A percentile compares a stretch with the other conserved stretches of the same genome.
Evolutionary conservation across 2,888 invertebrate species (phyloP).

Genomic region (Octodonta nipae): DNA sequence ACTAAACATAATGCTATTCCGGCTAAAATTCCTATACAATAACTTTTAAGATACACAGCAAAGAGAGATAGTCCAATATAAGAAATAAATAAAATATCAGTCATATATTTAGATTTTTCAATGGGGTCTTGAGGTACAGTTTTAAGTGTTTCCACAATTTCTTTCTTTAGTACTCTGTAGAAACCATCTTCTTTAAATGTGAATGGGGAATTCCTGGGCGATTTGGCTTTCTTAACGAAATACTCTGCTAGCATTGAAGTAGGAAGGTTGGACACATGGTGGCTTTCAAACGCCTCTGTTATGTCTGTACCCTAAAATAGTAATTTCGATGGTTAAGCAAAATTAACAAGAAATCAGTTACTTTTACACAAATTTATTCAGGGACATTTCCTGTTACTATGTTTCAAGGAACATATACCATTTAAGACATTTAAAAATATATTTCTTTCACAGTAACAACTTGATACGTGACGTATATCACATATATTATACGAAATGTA

Average conservation of each 20-base stretch:
- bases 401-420: too few relatives aligned
- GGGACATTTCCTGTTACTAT: too few relatives aligned
- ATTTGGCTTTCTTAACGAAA: slow-evolving; percentile 47
- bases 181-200: slow-evolving; percentile 63
- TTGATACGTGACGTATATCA: too few relatives aligned
- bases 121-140: slow-evolving; percentile 35
- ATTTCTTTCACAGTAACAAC: too few relatives aligned
- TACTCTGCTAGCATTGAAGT: slow-evolving; percentile 48
- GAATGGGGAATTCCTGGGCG: slow-evolving; percentile 53
- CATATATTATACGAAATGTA: too few relatives aligned
- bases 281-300: slow-evolving; percentile 62
- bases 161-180: slow-evolving; percentile 51
- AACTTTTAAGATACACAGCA: slow-evolving; percentile 30
- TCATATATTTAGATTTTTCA: slow-evolving; percentile 30
- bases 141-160: slow-evolving; percentile 42
- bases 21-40: slow-evolving; percentile 36
- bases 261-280: slow-evolving; percentile 48
- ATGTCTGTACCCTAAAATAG: slow-evolving; percentile 55
- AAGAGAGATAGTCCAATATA: slow-evolving; percentile 31
- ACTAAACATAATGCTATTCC: slow-evolving; percentile 41
- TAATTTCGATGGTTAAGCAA: not conserved
- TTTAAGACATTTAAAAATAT: too few relatives aligned
- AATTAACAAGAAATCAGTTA: too few relatives aligned
- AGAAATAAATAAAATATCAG: slow-evolving; percentile 28
- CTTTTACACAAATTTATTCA: too few relatives aligned